phyloP scores from a whole-genome alignment of 1,140 invertebrate species.

The Lepidostoma basale region DNA sequence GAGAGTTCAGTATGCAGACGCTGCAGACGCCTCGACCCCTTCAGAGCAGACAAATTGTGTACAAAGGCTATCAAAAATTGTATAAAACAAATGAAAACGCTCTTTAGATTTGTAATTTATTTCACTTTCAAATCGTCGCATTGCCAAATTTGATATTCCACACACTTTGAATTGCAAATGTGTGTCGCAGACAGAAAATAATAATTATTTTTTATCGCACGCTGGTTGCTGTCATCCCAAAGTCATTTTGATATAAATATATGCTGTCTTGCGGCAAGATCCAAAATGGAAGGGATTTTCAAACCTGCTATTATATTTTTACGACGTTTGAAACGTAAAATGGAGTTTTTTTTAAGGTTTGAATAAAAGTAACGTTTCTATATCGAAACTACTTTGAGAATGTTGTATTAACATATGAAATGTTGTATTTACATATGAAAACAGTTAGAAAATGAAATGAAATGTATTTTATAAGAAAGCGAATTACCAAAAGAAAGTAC shows the following conservation, averaged over 20 bases:
- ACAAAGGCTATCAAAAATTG: conserved; percentile 16
- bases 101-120: conserved; percentile 17
- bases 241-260: conserved; percentile 31
- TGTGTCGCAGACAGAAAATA: conserved; percentile 37
- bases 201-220: conserved; percentile 40
- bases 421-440: too few relatives aligned
- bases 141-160: conserved; percentile 46
- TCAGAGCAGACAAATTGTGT: conserved; percentile 10
- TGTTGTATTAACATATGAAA: too few relatives aligned
- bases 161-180: conserved; percentile 45
- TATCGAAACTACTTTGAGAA: too few relatives aligned
- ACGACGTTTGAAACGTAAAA: too few relatives aligned
- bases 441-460: too few relatives aligned
- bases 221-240: conserved; percentile 32
- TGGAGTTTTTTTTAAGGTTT: too few relatives aligned
- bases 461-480: too few relatives aligned
- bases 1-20: neutral
- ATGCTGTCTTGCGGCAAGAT: conserved; percentile 22
- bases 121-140: conserved; percentile 44
- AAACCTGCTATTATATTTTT: too few relatives aligned
- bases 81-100: conserved; percentile 9
- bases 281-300: too few relatives aligned
- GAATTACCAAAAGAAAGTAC: too few relatives aligned
- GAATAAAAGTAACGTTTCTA: too few relatives aligned
- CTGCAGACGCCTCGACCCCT: neutral